A percentile compares a stretch with the other conserved stretches of the same genome.
These are phyloP conservation scores for Campaea margaritaria DNA, from an alignment of 2,888 invertebrate species.

Conservation along the genomic window DNA sequence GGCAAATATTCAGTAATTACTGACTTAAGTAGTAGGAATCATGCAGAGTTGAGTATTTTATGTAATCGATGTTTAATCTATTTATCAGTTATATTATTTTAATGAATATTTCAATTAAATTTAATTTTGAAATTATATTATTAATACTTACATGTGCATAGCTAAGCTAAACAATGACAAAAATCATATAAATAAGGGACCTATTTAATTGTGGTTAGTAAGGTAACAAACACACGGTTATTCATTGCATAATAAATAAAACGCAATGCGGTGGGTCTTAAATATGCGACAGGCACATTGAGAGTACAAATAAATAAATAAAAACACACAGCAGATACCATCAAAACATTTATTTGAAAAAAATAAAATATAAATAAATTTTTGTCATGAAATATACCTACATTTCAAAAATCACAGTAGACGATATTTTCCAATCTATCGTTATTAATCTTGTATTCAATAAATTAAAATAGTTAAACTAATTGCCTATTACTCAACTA, in stretches of 20 bases:
- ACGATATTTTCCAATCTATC: conserved; percentile 27
- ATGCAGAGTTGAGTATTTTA: no score
- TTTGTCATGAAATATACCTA: conserved; percentile 61
- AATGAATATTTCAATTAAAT: no score
- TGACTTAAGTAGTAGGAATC: no score
- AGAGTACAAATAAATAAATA: conserved; percentile 23
- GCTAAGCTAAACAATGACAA: no score
- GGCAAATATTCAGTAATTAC: no score
- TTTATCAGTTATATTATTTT: no score
- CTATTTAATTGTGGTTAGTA: conserved; percentile 18
- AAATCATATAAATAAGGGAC: no score
- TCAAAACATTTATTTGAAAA: conserved; percentile 61
- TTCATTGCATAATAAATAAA: conserved; percentile 9
- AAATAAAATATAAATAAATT: conserved; percentile 56
- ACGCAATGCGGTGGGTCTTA: neutral
- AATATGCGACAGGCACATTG: neutral
- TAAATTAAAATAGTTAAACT: conserved; percentile 11
- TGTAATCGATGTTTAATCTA: no score
- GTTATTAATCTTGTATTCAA: neutral
- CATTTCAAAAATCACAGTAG: conserved; percentile 60
- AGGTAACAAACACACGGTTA: conserved; percentile 15
- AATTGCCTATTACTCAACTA: conserved; percentile 17
- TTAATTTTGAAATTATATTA: no score
- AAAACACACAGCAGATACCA: conserved; percentile 44
- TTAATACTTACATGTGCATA: no score